These are phyloP conservation scores for Chionoecetes opilio DNA, from an alignment of 1,140 invertebrate genomes.

Conservation along the genomic window DNA sequence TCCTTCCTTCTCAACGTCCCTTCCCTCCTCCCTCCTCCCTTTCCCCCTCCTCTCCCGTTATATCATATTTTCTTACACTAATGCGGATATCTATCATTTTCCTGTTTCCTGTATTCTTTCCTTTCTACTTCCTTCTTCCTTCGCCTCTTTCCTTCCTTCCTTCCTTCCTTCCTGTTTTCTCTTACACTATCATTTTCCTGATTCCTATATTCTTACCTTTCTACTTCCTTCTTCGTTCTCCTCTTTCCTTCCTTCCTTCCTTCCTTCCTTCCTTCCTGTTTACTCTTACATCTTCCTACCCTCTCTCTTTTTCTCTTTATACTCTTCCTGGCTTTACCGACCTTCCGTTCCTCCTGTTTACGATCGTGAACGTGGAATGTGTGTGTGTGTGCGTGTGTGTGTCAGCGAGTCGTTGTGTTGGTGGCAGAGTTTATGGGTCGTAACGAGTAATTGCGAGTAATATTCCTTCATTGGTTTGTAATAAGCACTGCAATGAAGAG, in stretches of 20 bases:
- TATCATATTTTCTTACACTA: no score
- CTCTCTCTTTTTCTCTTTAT: neutral
- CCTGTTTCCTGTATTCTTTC: no score
- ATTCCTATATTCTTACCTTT: neutral
- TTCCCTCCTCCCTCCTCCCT: no score
- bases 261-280: neutral
- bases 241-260: neutral
- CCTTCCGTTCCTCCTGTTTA: neutral
- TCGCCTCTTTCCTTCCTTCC: neutral
- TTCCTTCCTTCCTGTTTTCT: neutral
- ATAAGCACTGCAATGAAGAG: no score
- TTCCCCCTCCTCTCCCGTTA: no score
- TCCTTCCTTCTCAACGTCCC: no score
- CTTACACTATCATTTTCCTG: neutral
- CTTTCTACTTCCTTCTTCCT: no score
- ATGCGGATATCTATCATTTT: no score
- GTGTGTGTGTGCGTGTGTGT: neutral
- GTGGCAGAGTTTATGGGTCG: no score
- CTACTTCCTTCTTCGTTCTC: neutral
- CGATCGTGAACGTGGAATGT: neutral
- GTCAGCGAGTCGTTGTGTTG: neutral
- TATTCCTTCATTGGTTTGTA: no score
- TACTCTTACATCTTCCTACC: neutral
- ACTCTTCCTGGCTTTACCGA: neutral
- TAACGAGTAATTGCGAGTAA: no score